phyloP scores from a whole-genome alignment of 2,113 vertebrate genomes.

The Salvator merianae region DNA sequence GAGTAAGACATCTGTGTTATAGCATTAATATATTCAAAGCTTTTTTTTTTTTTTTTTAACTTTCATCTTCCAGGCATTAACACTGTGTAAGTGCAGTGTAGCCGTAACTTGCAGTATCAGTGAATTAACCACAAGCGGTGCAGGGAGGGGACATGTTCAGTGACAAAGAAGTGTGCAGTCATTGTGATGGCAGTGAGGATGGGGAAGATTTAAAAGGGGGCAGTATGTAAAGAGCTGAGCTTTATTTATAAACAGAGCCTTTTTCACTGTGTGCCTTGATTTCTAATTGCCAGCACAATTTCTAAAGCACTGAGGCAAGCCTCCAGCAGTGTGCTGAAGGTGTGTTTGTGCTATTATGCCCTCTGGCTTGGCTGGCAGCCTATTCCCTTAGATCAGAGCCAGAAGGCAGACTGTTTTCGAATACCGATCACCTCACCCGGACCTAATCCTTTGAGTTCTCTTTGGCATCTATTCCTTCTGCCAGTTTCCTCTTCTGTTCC shows the following conservation, averaged over 20 bases:
- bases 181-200: neutral
- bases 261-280: constrained; percentile 66
- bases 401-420: constrained; percentile 99
- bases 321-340: constrained; percentile 92
- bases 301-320: constrained; percentile 86
- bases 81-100: constrained; percentile 74
- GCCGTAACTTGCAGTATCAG: constrained; percentile 68
- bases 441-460: constrained; percentile 99
- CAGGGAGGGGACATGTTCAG: constrained; percentile 9
- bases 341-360: constrained; percentile 99
- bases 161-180: constrained; percentile 29
- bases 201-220: constrained; percentile 35
- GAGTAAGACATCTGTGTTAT: constrained; percentile 86
- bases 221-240: constrained; percentile 69
- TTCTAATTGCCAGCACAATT: constrained; percentile 88
- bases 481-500: constrained; percentile 99
- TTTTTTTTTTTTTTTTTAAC: constrained; percentile 73
- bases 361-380: constrained; percentile 99
- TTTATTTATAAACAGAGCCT: constrained; percentile 68
- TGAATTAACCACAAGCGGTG: constrained; percentile 56
- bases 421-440: constrained; percentile 99
- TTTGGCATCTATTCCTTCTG: constrained; percentile 99
- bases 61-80: constrained; percentile 86
- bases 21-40: constrained; percentile 88
- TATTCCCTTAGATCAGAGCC: constrained; percentile 99